Base-by-base conservation (phyloP, 2,797 vertebrate genomes). In the Sebastes cheni region DNA sequence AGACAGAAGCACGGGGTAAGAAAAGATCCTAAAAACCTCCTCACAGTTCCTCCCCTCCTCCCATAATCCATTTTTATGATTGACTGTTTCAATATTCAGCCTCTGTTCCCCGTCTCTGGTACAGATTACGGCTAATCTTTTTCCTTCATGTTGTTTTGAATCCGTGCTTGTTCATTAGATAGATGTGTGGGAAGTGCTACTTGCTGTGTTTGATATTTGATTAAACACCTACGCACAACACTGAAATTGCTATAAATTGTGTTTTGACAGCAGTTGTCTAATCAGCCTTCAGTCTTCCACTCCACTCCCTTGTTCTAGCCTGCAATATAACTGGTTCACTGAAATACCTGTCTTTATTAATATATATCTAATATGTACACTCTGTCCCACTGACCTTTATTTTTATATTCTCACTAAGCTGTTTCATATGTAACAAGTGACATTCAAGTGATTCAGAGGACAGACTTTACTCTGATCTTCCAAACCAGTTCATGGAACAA, bases 1-100 rank as follows among this genome's bases (percentile, higher is more conserved):
- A 78, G 95, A 96, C 79, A 88, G 90, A 82, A 83, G 84, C 81
- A 82, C 91, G 2, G 95, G 95, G 96, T 96, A 87, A 91, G 91
- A 85, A 52, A 42, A 50, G 13, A n/a, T 27, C 6, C 8, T 30
- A 5, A 29, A 59, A 59, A 50, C 22, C 9, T 30, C 23, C 2
- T 54, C 42, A 30, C 42, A 30, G 32, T 13, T 58, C 10, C 32
- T 42, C 6, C 8, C 14, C 9, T 56, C 22, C 6, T 29, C 23
- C 8, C 46, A 27, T 7, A 4, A 3, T 14, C 64, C 5, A 11
- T 13, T 6, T 36, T 46, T 59, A 10, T 10, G 12, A 29, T 32
- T 25, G 62, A 42, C 34, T 39, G 20, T n/a, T 75, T 10, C 25
- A 61, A 22, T 61, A 18, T 79, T 30, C 10, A 3, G 18, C 23